phyloP scores from a whole-genome alignment of 2,113 vertebrate species.

The Hipposideros armiger region DNA sequence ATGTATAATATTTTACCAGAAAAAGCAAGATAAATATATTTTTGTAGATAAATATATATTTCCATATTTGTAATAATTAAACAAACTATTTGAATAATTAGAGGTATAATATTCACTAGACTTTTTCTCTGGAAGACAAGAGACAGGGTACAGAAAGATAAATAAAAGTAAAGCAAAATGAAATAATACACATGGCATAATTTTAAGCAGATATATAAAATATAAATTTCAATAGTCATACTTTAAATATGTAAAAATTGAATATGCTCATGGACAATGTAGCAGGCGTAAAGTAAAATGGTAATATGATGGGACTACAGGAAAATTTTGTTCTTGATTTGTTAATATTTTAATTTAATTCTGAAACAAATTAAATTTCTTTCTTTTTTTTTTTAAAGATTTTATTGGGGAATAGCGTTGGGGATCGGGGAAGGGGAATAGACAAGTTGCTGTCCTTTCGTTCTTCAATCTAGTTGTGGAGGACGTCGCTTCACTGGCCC shows the following conservation, averaged over 20 bases:
- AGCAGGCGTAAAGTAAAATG: not conserved
- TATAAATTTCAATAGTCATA: not conserved
- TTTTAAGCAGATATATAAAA: not conserved
- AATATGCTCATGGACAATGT: not conserved
- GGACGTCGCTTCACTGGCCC: too few relatives aligned
- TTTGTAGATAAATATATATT: not conserved
- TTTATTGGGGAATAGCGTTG: too few relatives aligned
- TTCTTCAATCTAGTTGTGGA: too few relatives aligned
- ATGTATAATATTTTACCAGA: not conserved
- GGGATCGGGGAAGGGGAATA: too few relatives aligned
- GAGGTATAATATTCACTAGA: not conserved
- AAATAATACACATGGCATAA: not conserved
- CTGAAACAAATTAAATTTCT: not conserved
- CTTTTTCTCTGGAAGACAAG: not conserved
- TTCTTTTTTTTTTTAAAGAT: too few relatives aligned
- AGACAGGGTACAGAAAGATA: not conserved
- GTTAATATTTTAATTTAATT: constrained; percentile 40
- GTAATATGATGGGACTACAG: not conserved
- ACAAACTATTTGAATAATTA: not conserved
- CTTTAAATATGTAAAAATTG: not conserved
- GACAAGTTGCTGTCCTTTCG: too few relatives aligned
- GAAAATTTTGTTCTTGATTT: not conserved
- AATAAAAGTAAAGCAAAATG: not conserved
- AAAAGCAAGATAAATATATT: not conserved
- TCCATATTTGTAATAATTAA: not conserved